These are phyloP conservation scores for Epicauta chinensis DNA, from an alignment of 1,140 invertebrate genomes.

Conservation along the genomic window DNA sequence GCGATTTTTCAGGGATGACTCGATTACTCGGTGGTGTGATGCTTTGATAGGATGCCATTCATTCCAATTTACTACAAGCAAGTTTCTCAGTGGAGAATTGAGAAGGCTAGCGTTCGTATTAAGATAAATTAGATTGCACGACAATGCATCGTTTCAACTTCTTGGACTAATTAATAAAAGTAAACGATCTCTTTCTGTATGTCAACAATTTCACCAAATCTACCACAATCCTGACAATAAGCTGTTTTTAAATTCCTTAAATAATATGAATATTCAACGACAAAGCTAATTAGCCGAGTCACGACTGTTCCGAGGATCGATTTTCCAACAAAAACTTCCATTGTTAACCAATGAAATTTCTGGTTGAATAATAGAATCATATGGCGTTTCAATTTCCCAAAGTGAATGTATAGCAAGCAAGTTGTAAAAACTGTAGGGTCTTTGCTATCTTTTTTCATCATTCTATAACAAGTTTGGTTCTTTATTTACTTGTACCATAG, in stretches of 20 bases:
- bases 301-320: too few species aligned
- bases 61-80: constrained; percentile 26
- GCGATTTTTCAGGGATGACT: constrained; percentile 27
- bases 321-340: too few species aligned
- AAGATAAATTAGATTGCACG: constrained; percentile 22
- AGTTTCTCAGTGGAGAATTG: constrained; percentile 20
- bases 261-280: too few species aligned
- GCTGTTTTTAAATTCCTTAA: too few species aligned
- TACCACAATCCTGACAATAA: too few species aligned
- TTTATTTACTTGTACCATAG: constrained; percentile 23
- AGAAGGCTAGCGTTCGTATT: constrained; percentile 20
- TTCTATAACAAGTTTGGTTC: not conserved
- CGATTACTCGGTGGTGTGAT: constrained; percentile 20
- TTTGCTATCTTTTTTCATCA: too few species aligned
- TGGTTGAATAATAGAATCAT: constrained; percentile 3
- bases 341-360: too few species aligned
- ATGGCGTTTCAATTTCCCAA: constrained; percentile 21
- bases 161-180: not conserved
- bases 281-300: too few species aligned
- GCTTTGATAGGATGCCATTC: constrained; percentile 20
- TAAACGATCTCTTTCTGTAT: too few species aligned
- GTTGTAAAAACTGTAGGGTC: too few species aligned
- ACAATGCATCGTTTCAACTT: not conserved
- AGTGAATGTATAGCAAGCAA: constrained; percentile 11
- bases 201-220: too few species aligned